These are phyloP conservation scores for Promerops cafer DNA, from an alignment of 2,113 vertebrate species.

Conservation along the genomic window DNA sequence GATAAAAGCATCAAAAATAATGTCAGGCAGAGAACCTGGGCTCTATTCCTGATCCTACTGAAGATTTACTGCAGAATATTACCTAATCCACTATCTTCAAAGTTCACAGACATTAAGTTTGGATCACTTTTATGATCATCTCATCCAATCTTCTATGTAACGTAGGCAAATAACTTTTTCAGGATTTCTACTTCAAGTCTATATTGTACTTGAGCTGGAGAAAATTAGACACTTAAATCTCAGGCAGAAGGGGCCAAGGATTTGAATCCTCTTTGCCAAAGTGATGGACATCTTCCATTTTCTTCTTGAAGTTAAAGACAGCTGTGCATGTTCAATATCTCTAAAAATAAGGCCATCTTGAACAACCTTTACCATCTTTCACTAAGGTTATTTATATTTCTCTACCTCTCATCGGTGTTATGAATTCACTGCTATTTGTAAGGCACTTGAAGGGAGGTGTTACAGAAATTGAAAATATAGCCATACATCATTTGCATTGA, in stretches of 20 bases:
- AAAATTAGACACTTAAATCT: slow-evolving; percentile 46
- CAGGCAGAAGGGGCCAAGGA: slow-evolving; percentile 1
- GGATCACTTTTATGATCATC: slow-evolving; percentile 39
- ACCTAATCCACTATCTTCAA: slow-evolving; percentile 4
- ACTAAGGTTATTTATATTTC: slow-evolving; percentile 13
- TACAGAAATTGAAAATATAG: not conserved
- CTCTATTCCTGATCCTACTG: not conserved
- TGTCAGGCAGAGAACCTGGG: not conserved
- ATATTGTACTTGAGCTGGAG: slow-evolving; percentile 8
- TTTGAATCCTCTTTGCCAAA: slow-evolving; percentile 8
- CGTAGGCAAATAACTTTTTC: slow-evolving; percentile 30
- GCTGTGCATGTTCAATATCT: not conserved
- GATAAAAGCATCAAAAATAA: not conserved
- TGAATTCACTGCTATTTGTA: slow-evolving; percentile 31
- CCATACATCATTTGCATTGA: not conserved
- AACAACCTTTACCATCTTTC: not conserved
- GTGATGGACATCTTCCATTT: slow-evolving; percentile 29
- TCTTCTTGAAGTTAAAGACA: slow-evolving; percentile 1
- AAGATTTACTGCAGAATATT: slow-evolving; percentile 19
- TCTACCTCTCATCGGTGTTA: not conserved
- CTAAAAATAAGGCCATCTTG: not conserved
- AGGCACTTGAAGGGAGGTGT: not conserved
- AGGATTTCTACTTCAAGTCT: not conserved
- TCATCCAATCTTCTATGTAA: not conserved
- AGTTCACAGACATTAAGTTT: slow-evolving; percentile 43